Evolutionary conservation across 2,888 invertebrate species (phyloP).

Genomic region (Leucania comma): DNA sequence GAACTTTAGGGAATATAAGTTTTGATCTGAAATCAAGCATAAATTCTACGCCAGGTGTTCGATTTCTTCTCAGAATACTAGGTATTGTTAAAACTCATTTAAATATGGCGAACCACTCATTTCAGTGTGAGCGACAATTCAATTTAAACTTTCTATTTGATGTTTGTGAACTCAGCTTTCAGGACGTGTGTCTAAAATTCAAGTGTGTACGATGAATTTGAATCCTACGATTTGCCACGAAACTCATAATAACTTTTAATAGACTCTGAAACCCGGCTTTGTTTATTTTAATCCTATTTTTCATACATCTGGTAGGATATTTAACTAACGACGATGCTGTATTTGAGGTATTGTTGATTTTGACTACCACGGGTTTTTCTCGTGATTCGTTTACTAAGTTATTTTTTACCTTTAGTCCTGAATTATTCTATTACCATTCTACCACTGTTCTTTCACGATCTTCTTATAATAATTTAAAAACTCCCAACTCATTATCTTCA

Average conservation of each 20-base stretch:
- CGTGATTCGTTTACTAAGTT: neutral
- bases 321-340: constrained; percentile 1
- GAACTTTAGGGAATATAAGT: constrained; percentile 29
- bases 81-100: constrained; percentile 5
- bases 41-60: constrained; percentile 23
- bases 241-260: constrained; percentile 30
- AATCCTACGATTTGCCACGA: constrained; percentile 34
- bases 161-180: constrained; percentile 39
- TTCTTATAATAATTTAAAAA: neutral
- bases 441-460: neutral
- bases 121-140: constrained; percentile 46
- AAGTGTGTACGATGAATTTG: constrained; percentile 25
- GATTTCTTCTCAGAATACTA: neutral
- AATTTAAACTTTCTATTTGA: constrained; percentile 60
- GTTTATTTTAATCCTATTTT: constrained; percentile 3
- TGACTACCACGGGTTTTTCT: neutral
- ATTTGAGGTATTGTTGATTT: constrained; percentile 2
- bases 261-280: constrained; percentile 3
- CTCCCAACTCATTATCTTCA: neutral
- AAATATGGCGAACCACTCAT: constrained; percentile 24
- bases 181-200: constrained; percentile 46
- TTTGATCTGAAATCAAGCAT: constrained; percentile 38
- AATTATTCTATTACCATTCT: neutral
- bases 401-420: neutral
- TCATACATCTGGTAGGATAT: constrained; percentile 2